Conservation (phyloP, 2,113 vertebrate genomes). For the Pongo pygmaeus region DNA sequence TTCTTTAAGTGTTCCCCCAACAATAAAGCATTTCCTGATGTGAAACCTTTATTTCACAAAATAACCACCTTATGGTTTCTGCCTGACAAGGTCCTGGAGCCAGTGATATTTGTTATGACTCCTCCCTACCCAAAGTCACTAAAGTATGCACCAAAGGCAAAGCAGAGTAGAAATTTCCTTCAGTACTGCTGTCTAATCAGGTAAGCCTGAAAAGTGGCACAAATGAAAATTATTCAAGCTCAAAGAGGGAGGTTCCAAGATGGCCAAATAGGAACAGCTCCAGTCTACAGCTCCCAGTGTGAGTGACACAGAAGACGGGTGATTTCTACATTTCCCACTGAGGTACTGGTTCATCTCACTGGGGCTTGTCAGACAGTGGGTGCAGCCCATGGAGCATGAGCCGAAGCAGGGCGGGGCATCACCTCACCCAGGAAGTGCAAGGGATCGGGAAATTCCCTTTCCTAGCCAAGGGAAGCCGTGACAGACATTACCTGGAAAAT, state of each 20-base stretch:
- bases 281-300: too few relatives aligned
- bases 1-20: conserved; percentile 28
- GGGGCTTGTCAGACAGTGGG: too few relatives aligned
- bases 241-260: neutral
- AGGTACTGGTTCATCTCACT: too few relatives aligned
- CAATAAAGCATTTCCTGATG: conserved; percentile 49
- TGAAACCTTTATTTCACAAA: conserved; percentile 56
- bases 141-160: neutral
- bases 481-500: too few relatives aligned
- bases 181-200: neutral
- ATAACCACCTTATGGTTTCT: neutral
- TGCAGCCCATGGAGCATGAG: too few relatives aligned
- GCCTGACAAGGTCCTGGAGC: conserved; percentile 17
- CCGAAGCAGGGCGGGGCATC: too few relatives aligned
- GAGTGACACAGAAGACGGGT: too few relatives aligned
- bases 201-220: neutral
- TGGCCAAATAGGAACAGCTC: too few relatives aligned
- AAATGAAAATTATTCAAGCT: neutral
- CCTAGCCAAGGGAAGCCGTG: too few relatives aligned
- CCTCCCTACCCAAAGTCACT: neutral
- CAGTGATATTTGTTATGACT: neutral
- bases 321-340: too few relatives aligned
- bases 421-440: too few relatives aligned
- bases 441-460: too few relatives aligned
- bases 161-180: neutral